Percentiles rank a stretch among this genome's conserved stretches.
Conservation (phyloP, 2,888 invertebrate species). For the Plutella xylostella region DNA sequence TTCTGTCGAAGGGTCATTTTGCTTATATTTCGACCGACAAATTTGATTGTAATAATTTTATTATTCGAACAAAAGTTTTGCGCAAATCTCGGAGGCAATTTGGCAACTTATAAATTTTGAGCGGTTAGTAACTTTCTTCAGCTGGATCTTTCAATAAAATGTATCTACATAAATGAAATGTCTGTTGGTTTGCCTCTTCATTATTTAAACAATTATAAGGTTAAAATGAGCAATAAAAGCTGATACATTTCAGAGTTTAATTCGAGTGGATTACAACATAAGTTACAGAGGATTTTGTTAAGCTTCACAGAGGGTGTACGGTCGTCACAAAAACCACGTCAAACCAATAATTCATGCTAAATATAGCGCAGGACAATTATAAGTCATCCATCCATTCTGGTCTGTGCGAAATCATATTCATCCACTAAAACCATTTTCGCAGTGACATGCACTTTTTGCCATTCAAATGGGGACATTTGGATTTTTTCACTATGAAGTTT, state of each 20-base stretch:
- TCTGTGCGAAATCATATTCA: slow-evolving; percentile 64
- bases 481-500: slow-evolving; percentile 49
- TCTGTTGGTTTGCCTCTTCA: too few species aligned
- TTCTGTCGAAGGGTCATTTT: slow-evolving; percentile 49
- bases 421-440: slow-evolving; percentile 61
- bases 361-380: slow-evolving; percentile 64
- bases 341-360: slow-evolving; percentile 68
- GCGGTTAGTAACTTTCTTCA: too few species aligned
- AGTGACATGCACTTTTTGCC: slow-evolving; percentile 68
- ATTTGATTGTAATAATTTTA: slow-evolving; percentile 58
- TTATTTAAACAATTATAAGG: too few species aligned
- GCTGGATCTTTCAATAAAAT: too few species aligned
- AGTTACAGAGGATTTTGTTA: too few species aligned
- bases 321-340: slow-evolving; percentile 56
- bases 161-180: too few species aligned
- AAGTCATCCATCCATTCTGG: slow-evolving; percentile 64
- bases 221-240: too few species aligned
- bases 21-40: slow-evolving; percentile 42
- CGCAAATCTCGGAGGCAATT: slow-evolving; percentile 25
- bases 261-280: too few species aligned
- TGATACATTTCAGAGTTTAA: too few species aligned
- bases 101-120: slow-evolving; percentile 13
- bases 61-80: slow-evolving; percentile 23
- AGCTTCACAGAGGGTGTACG: too few species aligned
- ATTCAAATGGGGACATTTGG: slow-evolving; percentile 66